Base-by-base conservation (phyloP, 2,797 vertebrate genomes). In the Heliangelus exortis region DNA sequence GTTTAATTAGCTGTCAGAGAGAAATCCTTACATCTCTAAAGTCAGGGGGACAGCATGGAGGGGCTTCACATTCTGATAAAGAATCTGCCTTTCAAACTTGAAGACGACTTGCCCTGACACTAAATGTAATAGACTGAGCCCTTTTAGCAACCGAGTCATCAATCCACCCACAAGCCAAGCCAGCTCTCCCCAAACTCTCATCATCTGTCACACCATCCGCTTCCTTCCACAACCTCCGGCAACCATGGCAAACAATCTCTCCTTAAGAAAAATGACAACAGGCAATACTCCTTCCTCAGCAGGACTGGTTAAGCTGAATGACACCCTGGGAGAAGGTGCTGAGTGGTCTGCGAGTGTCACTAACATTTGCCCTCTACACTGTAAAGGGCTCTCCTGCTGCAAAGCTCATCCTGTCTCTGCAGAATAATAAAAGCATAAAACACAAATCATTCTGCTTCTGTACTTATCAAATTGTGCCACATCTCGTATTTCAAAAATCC, bases 1-100 rank as follows among this genome's bases (percentile, higher is more conserved):
- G 81, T 68, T 63, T 92, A 93, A 89, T 75, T 81, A 94, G 75
- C 81, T 87, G 61, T 55, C 53, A 51, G 79, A 73, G n/a, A 90
- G 33, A 90, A 84, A 83, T 61, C 50, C 72, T 80, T 48, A 55
- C 66, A 36, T 62, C 23, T 59, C 50, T 43, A 25, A 48, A 80
- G 68, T 48, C 14, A 13, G 23, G 28, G 29, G 18, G 58, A 33
- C 47, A 89, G 39, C 12, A 73, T 22, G n/a, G 45, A 84, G 34
- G 11, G 36, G 48, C 57, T 90, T 67, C 45, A 66, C 74, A 74
- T 74, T 79, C 61, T 77, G 41, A 76, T 66, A 50, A 16, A 5
- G 0, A 76, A 51, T 21, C 41, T 6, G 18, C 45, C 23, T 73
- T 76, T 69, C 53, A 47, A 59, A 54, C 21, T 23, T 29, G 41